phyloP scores from a whole-genome alignment of 2,797 vertebrate genomes.

The Neosalanx taihuensis region DNA sequence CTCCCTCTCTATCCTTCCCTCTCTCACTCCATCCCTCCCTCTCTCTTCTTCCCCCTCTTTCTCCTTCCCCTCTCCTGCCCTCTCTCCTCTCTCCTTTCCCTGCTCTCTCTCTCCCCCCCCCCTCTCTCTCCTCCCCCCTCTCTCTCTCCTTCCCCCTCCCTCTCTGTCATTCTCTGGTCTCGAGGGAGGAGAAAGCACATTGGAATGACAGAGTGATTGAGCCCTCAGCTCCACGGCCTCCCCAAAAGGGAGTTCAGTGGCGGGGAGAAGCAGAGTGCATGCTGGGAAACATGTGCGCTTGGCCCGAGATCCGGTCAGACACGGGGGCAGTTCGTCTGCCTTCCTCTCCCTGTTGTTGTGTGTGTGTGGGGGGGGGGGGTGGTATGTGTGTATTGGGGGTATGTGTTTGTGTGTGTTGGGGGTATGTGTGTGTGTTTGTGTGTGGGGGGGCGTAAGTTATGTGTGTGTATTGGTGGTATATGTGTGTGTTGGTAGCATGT shows the following conservation, averaged over 20 bases:
- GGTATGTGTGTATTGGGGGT: slow-evolving; percentile 45
- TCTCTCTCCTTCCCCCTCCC: slow-evolving; percentile 43
- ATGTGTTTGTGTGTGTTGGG: slow-evolving; percentile 49
- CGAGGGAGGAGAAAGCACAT: slow-evolving; percentile 49
- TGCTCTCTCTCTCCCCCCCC: too few species aligned
- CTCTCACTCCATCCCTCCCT: slow-evolving; percentile 28
- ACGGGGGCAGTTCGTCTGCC: too few species aligned
- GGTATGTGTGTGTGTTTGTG: not conserved
- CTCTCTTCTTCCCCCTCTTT: too few species aligned
- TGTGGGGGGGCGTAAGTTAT: too few species aligned
- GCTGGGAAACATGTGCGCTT: too few species aligned
- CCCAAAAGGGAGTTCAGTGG: not conserved
- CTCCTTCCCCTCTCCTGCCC: too few species aligned
- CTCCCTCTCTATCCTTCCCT: slow-evolving; percentile 39
- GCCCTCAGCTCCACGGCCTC: slow-evolving; percentile 52
- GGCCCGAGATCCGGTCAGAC: too few species aligned
- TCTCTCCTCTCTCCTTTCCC: too few species aligned
- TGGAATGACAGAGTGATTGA: slow-evolving; percentile 50
- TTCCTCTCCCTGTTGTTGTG: not conserved
- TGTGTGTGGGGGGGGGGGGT: slow-evolving; percentile 41
- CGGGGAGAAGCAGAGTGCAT: too few species aligned
- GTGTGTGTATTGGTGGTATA: too few species aligned
- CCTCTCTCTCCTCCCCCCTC: slow-evolving; percentile 22
- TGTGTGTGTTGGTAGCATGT: too few species aligned
- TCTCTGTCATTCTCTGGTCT: not conserved